Conservation (phyloP, 2,797 vertebrate genomes). For the Pampus argenteus region DNA sequence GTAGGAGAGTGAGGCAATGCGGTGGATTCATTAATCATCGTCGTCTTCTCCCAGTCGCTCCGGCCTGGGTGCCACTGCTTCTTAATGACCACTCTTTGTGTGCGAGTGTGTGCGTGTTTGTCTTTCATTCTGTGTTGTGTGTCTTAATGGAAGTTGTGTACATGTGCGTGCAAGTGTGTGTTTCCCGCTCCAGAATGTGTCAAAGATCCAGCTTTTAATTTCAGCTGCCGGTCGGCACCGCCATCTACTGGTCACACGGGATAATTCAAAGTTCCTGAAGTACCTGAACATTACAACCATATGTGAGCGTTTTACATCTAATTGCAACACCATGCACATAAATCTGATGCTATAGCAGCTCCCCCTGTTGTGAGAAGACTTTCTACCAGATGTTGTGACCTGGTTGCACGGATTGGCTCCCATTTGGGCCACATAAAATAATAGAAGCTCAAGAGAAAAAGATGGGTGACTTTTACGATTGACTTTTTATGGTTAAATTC, state of each 20-base stretch:
- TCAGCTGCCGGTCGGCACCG: constrained; percentile 23
- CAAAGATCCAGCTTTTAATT: not conserved
- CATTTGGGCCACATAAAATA: too few species aligned
- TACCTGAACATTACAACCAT: too few species aligned
- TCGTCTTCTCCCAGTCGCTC: constrained; percentile 66
- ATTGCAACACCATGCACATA: not conserved
- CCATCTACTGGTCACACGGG: constrained; percentile 63
- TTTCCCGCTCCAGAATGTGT: not conserved
- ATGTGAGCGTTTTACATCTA: not conserved
- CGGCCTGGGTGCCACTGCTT: constrained; percentile 51
- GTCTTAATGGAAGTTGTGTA: constrained; percentile 2
- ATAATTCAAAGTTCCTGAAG: not conserved
- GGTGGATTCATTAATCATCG: constrained; percentile 74
- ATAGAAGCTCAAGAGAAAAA: not conserved
- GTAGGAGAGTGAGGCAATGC: constrained; percentile 27
- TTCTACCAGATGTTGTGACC: too few species aligned
- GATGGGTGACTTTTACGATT: too few species aligned
- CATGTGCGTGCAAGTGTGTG: not conserved
- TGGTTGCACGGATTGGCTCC: too few species aligned
- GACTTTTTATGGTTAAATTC: too few species aligned
- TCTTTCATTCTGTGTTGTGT: constrained; percentile 21
- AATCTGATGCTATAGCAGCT: not conserved
- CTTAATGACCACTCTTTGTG: constrained; percentile 58
- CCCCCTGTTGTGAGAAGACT: not conserved
- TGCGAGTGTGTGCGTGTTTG: constrained; percentile 26